Percentiles rank a stretch among this genome's conserved stretches.
Evolutionary conservation across 1,140 invertebrate genomes (phyloP).

Genomic region (Wasmannia auropunctata): DNA sequence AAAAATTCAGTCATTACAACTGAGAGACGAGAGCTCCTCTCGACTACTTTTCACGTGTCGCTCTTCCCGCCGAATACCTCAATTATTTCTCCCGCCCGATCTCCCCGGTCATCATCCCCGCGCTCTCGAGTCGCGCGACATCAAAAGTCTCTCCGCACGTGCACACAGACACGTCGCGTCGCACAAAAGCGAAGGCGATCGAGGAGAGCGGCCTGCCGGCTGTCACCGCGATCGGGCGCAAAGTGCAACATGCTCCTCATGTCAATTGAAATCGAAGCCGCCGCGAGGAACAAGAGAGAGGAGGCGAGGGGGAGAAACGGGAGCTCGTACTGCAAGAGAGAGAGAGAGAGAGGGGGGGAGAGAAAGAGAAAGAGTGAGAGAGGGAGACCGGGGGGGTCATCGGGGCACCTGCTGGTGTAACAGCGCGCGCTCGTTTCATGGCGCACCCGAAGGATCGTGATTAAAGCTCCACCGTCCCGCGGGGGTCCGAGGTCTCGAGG

Average conservation of each 20-base stretch:
- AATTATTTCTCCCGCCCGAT: conserved; percentile 24
- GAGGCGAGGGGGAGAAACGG: conserved; percentile 5
- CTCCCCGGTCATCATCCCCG: background rate
- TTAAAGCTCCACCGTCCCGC: conserved; percentile 73
- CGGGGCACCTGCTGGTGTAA: conserved; percentile 57
- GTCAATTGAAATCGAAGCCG: conserved; percentile 58
- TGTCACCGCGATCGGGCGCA: conserved; percentile 50
- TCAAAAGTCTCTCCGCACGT: conserved; percentile 42
- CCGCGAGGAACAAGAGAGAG: background rate
- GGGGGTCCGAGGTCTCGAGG: conserved; percentile 53
- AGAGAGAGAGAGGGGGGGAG: background rate
- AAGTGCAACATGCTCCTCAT: conserved; percentile 58
- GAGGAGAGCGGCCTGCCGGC: conserved; percentile 24
- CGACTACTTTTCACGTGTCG: background rate
- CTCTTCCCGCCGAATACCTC: background rate
- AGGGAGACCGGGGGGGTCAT: background rate
- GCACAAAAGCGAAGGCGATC: conserved; percentile 49
- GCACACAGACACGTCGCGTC: background rate
- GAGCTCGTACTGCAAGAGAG: background rate
- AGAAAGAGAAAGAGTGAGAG: no score
- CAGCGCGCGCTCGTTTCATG: conserved; percentile 38
- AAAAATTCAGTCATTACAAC: background rate
- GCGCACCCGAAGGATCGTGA: conserved; percentile 68
- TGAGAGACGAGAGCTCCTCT: background rate
- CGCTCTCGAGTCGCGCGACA: conserved; percentile 36